phyloP scores from a whole-genome alignment of 92 coral and sea anemone genomes.

The Virgularia gustaviana region DNA sequence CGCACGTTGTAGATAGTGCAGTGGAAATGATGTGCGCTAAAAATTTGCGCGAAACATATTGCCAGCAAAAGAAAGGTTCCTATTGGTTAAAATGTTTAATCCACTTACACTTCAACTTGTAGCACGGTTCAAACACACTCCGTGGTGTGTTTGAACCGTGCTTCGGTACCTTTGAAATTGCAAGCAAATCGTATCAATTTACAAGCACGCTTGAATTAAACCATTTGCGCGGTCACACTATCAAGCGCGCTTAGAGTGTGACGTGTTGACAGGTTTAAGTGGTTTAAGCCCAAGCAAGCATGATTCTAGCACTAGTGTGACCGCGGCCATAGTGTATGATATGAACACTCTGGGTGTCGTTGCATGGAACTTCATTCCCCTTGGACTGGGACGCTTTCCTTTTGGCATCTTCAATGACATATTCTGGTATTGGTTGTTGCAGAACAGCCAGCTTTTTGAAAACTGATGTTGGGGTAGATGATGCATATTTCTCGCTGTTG shows the following conservation, averaged over 20 bases:
- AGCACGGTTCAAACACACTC: neutral
- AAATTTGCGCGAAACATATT: neutral
- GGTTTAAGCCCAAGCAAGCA: no score
- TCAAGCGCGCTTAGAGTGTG: no score
- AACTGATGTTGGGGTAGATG: no score
- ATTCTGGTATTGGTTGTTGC: conserved; percentile 42
- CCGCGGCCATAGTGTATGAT: no score
- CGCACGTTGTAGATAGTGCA: no score
- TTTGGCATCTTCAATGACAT: conserved; percentile 27
- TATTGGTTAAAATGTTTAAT: conserved; percentile 3
- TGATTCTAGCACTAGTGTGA: no score
- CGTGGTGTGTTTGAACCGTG: conserved; percentile 4
- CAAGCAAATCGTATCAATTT: conserved; percentile 14
- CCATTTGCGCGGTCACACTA: conserved; percentile 6
- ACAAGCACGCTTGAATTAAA: neutral
- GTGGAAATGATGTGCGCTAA: no score
- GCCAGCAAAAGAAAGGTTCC: neutral
- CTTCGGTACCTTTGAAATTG: neutral
- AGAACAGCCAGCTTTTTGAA: conserved; percentile 45
- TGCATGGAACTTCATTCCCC: no score
- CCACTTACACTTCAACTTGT: neutral
- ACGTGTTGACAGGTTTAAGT: no score
- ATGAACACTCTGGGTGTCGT: no score
- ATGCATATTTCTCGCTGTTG: no score
- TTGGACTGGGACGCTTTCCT: no score